Percentiles rank a stretch among this genome's conserved stretches.
These are phyloP conservation scores for Oryzias sinensis DNA, from an alignment of 2,797 vertebrate species.

Conservation along the genomic window DNA sequence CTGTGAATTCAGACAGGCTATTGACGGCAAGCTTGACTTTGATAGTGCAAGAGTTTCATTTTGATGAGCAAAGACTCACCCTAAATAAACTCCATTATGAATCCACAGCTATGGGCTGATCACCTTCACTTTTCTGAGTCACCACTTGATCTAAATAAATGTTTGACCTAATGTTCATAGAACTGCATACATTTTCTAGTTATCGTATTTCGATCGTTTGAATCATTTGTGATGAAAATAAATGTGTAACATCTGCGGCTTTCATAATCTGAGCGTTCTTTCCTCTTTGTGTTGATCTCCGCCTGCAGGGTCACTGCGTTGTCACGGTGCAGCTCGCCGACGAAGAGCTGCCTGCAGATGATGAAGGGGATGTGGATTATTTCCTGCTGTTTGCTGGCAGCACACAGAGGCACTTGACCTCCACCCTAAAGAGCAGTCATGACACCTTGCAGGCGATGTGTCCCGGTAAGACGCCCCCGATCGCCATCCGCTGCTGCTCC, in stretches of 20 bases:
- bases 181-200: no score
- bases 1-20: no score
- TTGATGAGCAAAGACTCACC: no score
- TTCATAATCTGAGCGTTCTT: background rate
- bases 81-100: no score
- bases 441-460: slow-evolving; percentile 88
- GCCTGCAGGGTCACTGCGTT: slow-evolving; percentile 86
- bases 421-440: slow-evolving; percentile 84
- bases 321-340: slow-evolving; percentile 88
- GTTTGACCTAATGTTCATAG: no score
- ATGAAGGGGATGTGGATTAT: slow-evolving; percentile 85
- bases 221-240: background rate
- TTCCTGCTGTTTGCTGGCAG: slow-evolving; percentile 93
- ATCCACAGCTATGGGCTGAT: no score
- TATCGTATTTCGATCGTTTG: background rate
- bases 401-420: slow-evolving; percentile 88
- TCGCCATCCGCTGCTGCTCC: slow-evolving; percentile 19
- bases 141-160: no score
- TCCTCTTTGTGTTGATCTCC: background rate
- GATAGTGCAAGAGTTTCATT: no score
- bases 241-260: background rate
- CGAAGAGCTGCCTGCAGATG: slow-evolving; percentile 78
- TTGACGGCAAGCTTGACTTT: no score
- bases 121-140: no score
- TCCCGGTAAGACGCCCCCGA: slow-evolving; percentile 81